A percentile compares a stretch with the other conserved stretches of the same genome.
phyloP scores from a whole-genome alignment of 2,888 invertebrate genomes.

The Scaptomyza flava region DNA sequence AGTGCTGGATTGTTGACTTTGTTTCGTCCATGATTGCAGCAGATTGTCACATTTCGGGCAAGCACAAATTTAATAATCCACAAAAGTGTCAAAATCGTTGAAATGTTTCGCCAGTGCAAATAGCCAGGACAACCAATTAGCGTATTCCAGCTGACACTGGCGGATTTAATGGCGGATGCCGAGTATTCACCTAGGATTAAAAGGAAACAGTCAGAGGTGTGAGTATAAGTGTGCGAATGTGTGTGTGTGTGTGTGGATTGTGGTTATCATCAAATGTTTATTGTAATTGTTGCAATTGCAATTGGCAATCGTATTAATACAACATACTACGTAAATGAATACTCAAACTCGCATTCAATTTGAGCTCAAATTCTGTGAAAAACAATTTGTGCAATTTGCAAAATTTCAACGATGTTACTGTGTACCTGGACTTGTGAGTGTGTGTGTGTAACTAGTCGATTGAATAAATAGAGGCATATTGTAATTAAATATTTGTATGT shows the following conservation, averaged over 20 bases:
- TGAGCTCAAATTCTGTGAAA: conserved; percentile 31
- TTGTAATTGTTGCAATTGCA: conserved; percentile 22
- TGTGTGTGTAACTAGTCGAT: conserved; percentile 29
- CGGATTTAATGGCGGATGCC: conserved; percentile 84
- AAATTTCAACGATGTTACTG: conserved; percentile 1
- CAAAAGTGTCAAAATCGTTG: conserved; percentile 67
- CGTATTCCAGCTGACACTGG: conserved; percentile 71
- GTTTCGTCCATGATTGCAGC: conserved; percentile 50
- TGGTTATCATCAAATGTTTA: conserved; percentile 22
- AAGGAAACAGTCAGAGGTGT: conserved; percentile 6
- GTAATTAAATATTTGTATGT: conserved; percentile 69
- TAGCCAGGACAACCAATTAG: conserved; percentile 72
- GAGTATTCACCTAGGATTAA: conserved; percentile 83
- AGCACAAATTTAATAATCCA: conserved; percentile 78
- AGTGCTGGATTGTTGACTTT: conserved; percentile 52
- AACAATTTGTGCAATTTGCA: conserved; percentile 18
- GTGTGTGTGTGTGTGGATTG: conserved; percentile 1
- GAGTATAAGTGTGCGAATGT: not conserved
- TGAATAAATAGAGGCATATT: conserved; percentile 61
- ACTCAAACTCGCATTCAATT: conserved; percentile 33
- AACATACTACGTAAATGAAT: conserved; percentile 1
- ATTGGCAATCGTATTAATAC: conserved; percentile 11
- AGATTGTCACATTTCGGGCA: conserved; percentile 58
- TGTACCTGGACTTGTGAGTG: not conserved
- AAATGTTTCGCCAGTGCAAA: conserved; percentile 63